Base-by-base conservation (phyloP, 2,888 invertebrate genomes). In the Habroteleia sp. region DNA sequence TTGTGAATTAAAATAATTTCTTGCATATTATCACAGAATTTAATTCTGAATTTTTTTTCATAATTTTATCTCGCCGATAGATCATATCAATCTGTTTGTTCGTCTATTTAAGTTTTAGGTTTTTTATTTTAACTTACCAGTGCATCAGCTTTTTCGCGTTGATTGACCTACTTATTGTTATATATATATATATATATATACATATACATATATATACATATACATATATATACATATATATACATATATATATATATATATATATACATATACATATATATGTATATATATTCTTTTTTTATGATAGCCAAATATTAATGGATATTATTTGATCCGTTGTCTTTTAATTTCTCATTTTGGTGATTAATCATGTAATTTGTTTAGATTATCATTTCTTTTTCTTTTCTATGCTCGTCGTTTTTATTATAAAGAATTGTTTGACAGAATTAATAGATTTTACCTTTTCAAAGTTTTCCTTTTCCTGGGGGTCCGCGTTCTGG, bases 381-480 rank as follows among this genome's bases (percentile, higher is more conserved):
- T n/a, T n/a, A n/a, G n/a, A n/a, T n/a, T n/a, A n/a, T n/a, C n/a
- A n/a, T n/a, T n/a, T 29, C 35, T 3, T 16, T 14, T 11, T 42
- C 23, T 2, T 20, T 14, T 23, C 0, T 8, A 23, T 23, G 6
- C 33, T 8, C 7, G 2, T 54, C 11, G 10, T 8, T 41, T 60
- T 35, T 62, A 68, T 65, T 56, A 68, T 63, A 76, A 74, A 75
- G 54, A 66, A 79, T 72, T 56, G 80, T 80, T 79, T 79, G 80
- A 79, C 80, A 79, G 78, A 83, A 80, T 80, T 46, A 35, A 58
- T 69, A 52, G 81, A 82, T 80, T 85, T 89, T 90, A 93, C 93
- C 92, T 93, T 91, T 82, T 93, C 92, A 86, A 93, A 93, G 77
- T 90, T 89, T 79, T 92, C 89, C 82, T 89, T 90, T 78, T 92